Evolutionary conservation across 1,140 invertebrate genomes (phyloP).

Genomic region (Brachionus calyciflorus): DNA sequence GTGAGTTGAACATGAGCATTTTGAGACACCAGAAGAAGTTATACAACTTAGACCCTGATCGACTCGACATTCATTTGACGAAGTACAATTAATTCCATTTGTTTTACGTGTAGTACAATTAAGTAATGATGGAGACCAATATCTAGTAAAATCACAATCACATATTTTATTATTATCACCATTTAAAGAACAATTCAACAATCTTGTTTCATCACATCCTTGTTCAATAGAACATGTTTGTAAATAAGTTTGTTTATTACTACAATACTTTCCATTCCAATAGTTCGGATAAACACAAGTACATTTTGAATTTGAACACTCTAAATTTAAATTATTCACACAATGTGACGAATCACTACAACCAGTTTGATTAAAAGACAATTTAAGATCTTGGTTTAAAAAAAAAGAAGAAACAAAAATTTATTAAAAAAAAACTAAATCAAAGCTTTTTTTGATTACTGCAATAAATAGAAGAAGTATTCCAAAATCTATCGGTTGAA

Average conservation of each 20-base stretch:
- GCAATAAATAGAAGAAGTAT: neutral
- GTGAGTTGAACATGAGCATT: neutral
- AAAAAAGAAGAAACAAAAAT: neutral
- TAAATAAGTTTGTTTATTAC: neutral
- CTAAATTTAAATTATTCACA: neutral
- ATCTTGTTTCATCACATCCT: neutral
- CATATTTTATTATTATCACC: neutral
- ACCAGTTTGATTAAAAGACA: neutral
- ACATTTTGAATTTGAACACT: neutral
- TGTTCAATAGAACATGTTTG: neutral
- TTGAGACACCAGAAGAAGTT: neutral
- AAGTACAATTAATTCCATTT: neutral
- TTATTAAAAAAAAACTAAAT: neutral
- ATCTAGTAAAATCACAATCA: neutral
- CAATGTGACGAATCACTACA: neutral
- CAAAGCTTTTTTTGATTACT: neutral
- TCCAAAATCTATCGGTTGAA: constrained; percentile 15
- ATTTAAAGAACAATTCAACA: neutral
- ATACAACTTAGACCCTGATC: neutral
- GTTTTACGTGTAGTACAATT: neutral
- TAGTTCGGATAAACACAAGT: constrained; percentile 18
- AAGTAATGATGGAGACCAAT: neutral
- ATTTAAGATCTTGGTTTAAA: neutral
- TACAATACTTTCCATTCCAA: neutral
- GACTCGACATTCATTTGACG: neutral